Evolutionary conservation across 2,888 invertebrate species (phyloP).

Genomic region (Chymomyza amoena): DNA sequence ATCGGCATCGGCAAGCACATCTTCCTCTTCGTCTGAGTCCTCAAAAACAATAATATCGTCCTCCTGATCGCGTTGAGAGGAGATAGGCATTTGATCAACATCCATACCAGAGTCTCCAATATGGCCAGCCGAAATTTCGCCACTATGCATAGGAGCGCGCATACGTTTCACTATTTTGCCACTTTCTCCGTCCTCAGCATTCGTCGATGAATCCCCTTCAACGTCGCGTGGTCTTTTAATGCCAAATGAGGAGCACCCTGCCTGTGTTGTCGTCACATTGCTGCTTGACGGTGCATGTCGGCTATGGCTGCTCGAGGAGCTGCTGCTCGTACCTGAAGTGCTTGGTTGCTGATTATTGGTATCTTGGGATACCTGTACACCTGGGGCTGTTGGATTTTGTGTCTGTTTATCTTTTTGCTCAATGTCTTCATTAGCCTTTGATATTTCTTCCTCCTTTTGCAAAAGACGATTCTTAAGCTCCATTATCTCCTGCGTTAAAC

Average conservation of each 20-base stretch:
- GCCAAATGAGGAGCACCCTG: constrained; percentile 74
- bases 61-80: constrained; percentile 91
- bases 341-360: constrained; percentile 77
- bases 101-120: constrained; percentile 82
- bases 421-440: constrained; percentile 83
- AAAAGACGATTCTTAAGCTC: constrained; percentile 82
- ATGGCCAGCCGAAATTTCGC: constrained; percentile 77
- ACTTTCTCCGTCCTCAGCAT: constrained; percentile 76
- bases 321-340: constrained; percentile 76
- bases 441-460: constrained; percentile 82
- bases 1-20: constrained; percentile 79
- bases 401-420: constrained; percentile 83
- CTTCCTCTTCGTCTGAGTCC: constrained; percentile 86
- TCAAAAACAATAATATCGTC: constrained; percentile 90
- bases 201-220: constrained; percentile 80
- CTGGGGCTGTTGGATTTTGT: constrained; percentile 66
- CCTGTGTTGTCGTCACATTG: constrained; percentile 85
- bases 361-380: constrained; percentile 72
- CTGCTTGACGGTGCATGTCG: constrained; percentile 82
- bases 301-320: constrained; percentile 77
- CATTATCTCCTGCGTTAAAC: constrained; percentile 83
- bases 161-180: constrained; percentile 75
- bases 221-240: constrained; percentile 82
- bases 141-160: constrained; percentile 72
- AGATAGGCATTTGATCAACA: constrained; percentile 92